These are phyloP conservation scores for Syngnathus acus DNA, from an alignment of 2,797 vertebrate genomes.

Conservation along the genomic window DNA sequence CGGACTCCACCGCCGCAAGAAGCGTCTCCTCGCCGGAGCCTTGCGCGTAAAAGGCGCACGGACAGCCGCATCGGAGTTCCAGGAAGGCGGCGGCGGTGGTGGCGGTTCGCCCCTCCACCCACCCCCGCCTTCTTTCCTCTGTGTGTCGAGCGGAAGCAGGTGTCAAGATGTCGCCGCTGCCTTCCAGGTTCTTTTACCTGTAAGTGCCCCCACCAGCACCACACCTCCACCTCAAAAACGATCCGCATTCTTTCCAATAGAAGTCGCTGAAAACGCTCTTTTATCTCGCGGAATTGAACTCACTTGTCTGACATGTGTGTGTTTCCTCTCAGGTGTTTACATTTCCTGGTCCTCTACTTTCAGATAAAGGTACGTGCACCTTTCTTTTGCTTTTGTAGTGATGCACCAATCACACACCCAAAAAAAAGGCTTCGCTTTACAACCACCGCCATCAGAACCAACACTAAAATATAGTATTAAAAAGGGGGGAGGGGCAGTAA, in stretches of 20 bases:
- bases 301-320: slow-evolving; percentile 31
- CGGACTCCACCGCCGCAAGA: slow-evolving; percentile 24
- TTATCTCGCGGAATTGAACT: slow-evolving; percentile 62
- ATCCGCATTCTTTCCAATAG: slow-evolving; percentile 74
- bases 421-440: no score
- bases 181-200: slow-evolving; percentile 79
- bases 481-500: no score
- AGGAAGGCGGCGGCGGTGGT: slow-evolving; percentile 4
- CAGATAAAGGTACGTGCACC: slow-evolving; percentile 70
- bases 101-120: slow-evolving; percentile 25
- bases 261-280: slow-evolving; percentile 70
- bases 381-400: background rate
- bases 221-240: background rate
- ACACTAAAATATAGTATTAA: no score
- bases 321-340: slow-evolving; percentile 73
- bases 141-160: slow-evolving; percentile 71
- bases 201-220: slow-evolving; percentile 57
- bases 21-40: slow-evolving; percentile 53
- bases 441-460: no score
- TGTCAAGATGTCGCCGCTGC: slow-evolving; percentile 75
- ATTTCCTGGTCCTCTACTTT: slow-evolving; percentile 79
- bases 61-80: slow-evolving; percentile 26
- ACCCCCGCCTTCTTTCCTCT: slow-evolving; percentile 51
- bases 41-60: slow-evolving; percentile 64
- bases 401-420: background rate